Evolutionary conservation across 2,888 invertebrate species (phyloP), one percentile per base, ranked within the genome.

Genomic region (Protonemura montana): DNA sequence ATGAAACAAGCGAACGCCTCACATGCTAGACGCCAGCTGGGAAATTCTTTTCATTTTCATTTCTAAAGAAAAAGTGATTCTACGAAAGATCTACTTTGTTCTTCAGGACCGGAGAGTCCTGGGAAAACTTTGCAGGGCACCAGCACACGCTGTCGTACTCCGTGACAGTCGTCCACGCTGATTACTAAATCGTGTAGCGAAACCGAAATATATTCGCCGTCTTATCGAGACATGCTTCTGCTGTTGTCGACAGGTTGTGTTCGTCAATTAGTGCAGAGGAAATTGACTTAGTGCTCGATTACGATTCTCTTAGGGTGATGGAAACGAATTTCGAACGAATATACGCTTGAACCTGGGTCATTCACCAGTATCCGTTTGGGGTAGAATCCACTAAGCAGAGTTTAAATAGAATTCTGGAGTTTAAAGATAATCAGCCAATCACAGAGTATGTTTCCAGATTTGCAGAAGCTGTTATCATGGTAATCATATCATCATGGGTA

Each of bases 21-120:
- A 27, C 29, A 29, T 81, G 81, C 3, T 30, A 5, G 81, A 29
- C 81, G 30, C 29, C 81, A 81, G 81, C 28, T 81, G 81, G 25
- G 29, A 81, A 81, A 81, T 29, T 29, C 81, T 81, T 81, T 30
- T 81, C 30, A 81, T 81, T 81, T 81, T n/a, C 30, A 81, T 81
- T 81, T 30, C 28, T 27, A 26, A 78, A 26, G 78, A 59, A 59
- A 59, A 59, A 59, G 59, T 59, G 59, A 59, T 59, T 59, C 21
- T 2, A 59, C 1, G 59, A 2, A 21, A 59, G 59, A 10, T 7
- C 59, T n/a, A n/a, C n/a, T n/a, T n/a, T n/a, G n/a, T n/a, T n/a
- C n/a, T n/a, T n/a, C n/a, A n/a, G n/a, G n/a, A n/a, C n/a, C n/a
- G n/a, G n/a, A n/a, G n/a, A n/a, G n/a, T n/a, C n/a, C n/a, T 59